Evolutionary conservation across 2,888 invertebrate species (phyloP), one percentile per base, ranked within the genome.

Genomic region (Tetranychus truncatus): DNA sequence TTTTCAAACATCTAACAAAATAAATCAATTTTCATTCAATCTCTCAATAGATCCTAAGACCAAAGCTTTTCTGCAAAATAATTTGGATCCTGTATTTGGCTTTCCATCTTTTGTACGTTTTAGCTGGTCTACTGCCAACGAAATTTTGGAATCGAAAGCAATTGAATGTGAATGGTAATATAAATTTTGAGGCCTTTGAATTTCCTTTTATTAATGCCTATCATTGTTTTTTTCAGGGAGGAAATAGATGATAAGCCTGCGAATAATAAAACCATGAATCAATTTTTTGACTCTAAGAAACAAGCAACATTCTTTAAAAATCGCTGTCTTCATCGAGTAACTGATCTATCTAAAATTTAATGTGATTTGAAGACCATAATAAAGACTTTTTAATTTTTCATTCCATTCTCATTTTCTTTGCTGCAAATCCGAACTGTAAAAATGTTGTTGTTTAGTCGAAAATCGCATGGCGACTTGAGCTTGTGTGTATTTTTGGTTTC

Each of bases 71-170:
- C 86, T 99, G 65, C 83, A 85, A 1, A 87, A 89, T 11, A 87
- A 89, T 81, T 86, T 92, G 76, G 93, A 99, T 84, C 86, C 88
- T 44, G 88, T 97, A 0, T 99, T 99, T 84, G 99, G 99, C 0
- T 99, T 90, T 83, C 92, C 96, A 0, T 88, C 89, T 74, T 85
- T 99, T 21, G 96, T 99, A 0, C 85, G 99, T 77, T 95, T 97
- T 82, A 95, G 95, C 82, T 99, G 99, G 99, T 93, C 95, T 0
- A 99, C 99, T 0, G 91, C 95, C 0, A 89, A 88, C 77, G 87
- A 87, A 72, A 88, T 92, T 79, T 82, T 99, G 18, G 87, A 91
- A 78, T 87, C 89, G 6, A 87, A 88, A 77, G 91, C 90, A 0
- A 87, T 88, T 21, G 15, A 45, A 72, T 72, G 72, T 45, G 11